Evolutionary conservation across 2,797 vertebrate genomes (phyloP), one percentile per base, ranked within the genome.

Genomic region (Hippopotamyrus pictus): DNA sequence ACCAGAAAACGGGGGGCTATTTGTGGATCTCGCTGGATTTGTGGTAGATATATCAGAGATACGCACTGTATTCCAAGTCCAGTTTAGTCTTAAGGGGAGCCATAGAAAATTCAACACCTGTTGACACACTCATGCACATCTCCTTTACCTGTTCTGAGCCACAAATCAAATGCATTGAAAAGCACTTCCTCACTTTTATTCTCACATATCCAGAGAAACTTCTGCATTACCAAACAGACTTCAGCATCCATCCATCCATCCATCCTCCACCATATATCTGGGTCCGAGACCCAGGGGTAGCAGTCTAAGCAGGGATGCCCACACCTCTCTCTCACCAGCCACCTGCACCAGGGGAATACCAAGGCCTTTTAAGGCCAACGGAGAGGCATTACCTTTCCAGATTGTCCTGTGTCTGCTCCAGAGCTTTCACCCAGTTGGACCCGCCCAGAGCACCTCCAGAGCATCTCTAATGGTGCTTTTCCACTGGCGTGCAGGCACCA

Each of bases 11-110:
- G 86, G 90, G 88, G 89, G 86, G 22, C 88, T 91, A 93, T 95
- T 94, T 93, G 94, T 93, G 91, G 90, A 89, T 88, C 91, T 50
- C 53, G 90, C 92, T 94, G 93, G 93, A 92, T 92, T 92, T 88
- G 19, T 76, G 85, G 86, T 86, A 88, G 54, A 90, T 89, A 89
- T 86, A 89, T 90, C 90, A 41, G 90, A 89, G 88, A 33, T 91
- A 89, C 25, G 48, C 89, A n/a, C 59, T 59, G 76, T 90, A 90
- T 90, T 73, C n/a, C 41, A 90, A 93, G 88, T 88, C 51, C 90
- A 89, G 89, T 92, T 90, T 89, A 88, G 89, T 92, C 92, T 94
- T 93, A 94, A 57, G 92, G 84, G 90, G 92, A 88, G 89, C 88
- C 90, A 91, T 93, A 93, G 91, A 92, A 93, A 79, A 86, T 89